Percentiles rank a stretch among this genome's conserved stretches.
Evolutionary conservation across 2,797 vertebrate species (phyloP).

Genomic region (Pygocentrus nattereri): DNA sequence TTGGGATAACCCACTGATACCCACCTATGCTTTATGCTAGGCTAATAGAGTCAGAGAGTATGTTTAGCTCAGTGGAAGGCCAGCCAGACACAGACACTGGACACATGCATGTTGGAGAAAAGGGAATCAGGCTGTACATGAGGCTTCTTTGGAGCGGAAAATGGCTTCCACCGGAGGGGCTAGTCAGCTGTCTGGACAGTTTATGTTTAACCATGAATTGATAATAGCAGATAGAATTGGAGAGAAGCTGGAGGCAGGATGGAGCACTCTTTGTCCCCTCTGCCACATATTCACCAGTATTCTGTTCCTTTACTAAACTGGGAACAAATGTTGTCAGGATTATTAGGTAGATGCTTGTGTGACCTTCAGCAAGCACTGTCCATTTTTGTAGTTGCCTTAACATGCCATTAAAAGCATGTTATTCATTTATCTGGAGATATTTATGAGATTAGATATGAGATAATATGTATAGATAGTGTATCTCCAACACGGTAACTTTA

Average conservation of each 20-base stretch:
- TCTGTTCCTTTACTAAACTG: background rate
- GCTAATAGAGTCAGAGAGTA: background rate
- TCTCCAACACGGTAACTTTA: no score
- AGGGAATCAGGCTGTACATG: conserved; percentile 26
- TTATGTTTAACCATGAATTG: conserved; percentile 72
- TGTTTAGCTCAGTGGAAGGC: background rate
- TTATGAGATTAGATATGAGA: no score
- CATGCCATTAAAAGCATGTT: background rate
- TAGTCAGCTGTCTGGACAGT: conserved; percentile 66
- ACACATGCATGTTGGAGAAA: conserved; percentile 15
- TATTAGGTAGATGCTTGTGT: conserved; percentile 11
- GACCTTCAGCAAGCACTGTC: conserved; percentile 10
- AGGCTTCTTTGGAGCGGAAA: conserved; percentile 59
- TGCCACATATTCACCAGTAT: background rate
- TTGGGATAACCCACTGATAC: no score
- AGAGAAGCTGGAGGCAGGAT: background rate
- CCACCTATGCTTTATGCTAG: background rate
- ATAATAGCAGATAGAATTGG: conserved; percentile 65
- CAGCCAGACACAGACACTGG: background rate
- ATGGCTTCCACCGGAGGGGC: conserved; percentile 58
- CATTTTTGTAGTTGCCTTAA: background rate
- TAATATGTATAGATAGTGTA: no score
- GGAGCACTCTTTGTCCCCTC: background rate
- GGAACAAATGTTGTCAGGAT: background rate
- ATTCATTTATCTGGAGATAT: conserved; percentile 6